Conservation (phyloP, 1,140 invertebrate species). For the Ostrea edulis region DNA sequence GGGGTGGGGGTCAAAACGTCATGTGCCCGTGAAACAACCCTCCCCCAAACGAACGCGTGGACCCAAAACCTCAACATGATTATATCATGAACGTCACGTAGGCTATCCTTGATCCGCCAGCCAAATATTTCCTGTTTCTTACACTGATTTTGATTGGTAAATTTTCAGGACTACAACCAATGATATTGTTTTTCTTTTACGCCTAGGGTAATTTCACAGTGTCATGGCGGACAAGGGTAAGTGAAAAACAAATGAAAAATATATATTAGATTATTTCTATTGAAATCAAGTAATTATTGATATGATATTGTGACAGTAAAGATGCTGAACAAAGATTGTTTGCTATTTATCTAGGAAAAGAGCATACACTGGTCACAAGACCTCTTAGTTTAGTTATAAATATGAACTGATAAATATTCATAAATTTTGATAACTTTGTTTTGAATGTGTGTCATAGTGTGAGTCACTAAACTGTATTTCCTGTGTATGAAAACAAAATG, state of each 20-base stretch:
- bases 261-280: background rate
- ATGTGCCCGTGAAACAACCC: too few species aligned
- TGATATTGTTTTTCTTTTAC: background rate
- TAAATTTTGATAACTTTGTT: background rate
- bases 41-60: too few species aligned
- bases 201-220: background rate
- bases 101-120: background rate
- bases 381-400: background rate
- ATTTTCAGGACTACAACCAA: background rate
- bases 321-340: background rate
- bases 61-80: too few species aligned
- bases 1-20: too few species aligned
- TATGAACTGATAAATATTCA: background rate
- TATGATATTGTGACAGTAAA: background rate
- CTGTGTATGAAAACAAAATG: too few species aligned
- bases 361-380: background rate
- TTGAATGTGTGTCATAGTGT: too few species aligned
- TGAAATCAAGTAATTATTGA: background rate
- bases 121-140: background rate
- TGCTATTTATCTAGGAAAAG: background rate
- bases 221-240: slow-evolving; percentile 35
- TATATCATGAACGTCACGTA: too few species aligned
- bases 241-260: slow-evolving; percentile 21
- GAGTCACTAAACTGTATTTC: too few species aligned
- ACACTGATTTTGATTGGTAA: background rate